Evolutionary conservation across 2,797 vertebrate genomes (phyloP), one percentile per base, ranked within the genome.

Genomic region (Varecia variegata): DNA sequence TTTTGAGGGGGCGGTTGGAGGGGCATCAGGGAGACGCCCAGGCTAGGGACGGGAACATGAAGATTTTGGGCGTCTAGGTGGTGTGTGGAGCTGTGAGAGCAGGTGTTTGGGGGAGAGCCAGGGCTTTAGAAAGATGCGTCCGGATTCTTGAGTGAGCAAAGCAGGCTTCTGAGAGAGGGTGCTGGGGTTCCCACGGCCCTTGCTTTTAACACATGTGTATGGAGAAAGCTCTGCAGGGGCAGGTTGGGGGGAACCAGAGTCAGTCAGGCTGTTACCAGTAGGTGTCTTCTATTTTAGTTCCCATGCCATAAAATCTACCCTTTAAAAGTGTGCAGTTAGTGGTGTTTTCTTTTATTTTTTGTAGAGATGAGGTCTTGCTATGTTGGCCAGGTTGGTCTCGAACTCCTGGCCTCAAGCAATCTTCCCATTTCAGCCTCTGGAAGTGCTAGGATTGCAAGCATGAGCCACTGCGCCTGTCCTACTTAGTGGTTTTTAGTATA

Each of bases 171-270:
- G 0, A 15, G 21, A 25, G 17, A 45, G 3, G 10, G 23, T 10
- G 30, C 25, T n/a, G 35, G 27, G 27, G 43, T 17, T 79, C 71
- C 18, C 17, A 3, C 3, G 1, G 11, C 25, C 35, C 14, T 27
- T 1, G 25, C 35, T 23, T 4, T 14, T 38, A 21, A 14, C 62
- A 10, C 23, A 18, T 1, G 2, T 9, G 0, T 25, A 0, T 3
- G 68, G 84, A 2, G 3, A 15, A 35, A 7, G 35, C 80, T 23
- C 52, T 15, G 25, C 56, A 12, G 8, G 43, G 2, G 62, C 35
- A 62, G 47, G 15, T 35, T 43, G 0, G 4, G 47, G 47, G 17
- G 17, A 14, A 11, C 30, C 7, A 18, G 30, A 1, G 47, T 38
- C 20, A 15, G 14, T 13, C 14, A 2, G 1, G 21, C 60, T 70